These are phyloP conservation scores for Ophion costatus DNA, from an alignment of 2,888 invertebrate species.

Conservation along the genomic window DNA sequence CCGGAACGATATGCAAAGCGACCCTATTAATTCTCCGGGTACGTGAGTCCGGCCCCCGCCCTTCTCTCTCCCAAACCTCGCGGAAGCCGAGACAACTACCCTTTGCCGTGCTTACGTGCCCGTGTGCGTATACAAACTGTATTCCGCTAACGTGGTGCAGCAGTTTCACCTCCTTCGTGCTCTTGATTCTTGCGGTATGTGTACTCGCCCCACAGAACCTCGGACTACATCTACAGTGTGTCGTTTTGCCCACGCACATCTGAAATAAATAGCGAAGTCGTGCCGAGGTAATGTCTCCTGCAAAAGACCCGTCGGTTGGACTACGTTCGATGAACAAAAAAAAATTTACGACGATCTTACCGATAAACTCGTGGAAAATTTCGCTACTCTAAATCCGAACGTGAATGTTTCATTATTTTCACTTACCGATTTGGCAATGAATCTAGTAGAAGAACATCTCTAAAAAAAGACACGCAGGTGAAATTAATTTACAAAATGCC, in stretches of 20 bases:
- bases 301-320: too few relatives aligned
- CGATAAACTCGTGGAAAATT: too few relatives aligned
- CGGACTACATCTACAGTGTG: neutral
- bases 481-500: too few relatives aligned
- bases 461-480: too few relatives aligned
- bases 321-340: too few relatives aligned
- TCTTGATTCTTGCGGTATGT: constrained; percentile 16
- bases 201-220: constrained; percentile 3
- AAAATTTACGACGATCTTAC: too few relatives aligned
- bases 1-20: constrained; percentile 73
- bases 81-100: constrained; percentile 16
- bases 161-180: constrained; percentile 30
- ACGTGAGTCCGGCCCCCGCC: constrained; percentile 35
- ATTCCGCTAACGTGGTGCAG: constrained; percentile 15
- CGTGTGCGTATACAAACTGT: constrained; percentile 4
- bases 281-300: too few relatives aligned
- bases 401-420: too few relatives aligned
- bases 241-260: neutral
- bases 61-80: neutral
- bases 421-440: too few relatives aligned
- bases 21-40: constrained; percentile 74
- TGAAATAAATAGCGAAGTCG: neutral
- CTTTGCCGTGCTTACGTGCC: neutral
- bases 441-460: too few relatives aligned
- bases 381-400: too few relatives aligned